Evolutionary conservation across 2,113 vertebrate species (phyloP).

Genomic region (Electrona antarctica): DNA sequence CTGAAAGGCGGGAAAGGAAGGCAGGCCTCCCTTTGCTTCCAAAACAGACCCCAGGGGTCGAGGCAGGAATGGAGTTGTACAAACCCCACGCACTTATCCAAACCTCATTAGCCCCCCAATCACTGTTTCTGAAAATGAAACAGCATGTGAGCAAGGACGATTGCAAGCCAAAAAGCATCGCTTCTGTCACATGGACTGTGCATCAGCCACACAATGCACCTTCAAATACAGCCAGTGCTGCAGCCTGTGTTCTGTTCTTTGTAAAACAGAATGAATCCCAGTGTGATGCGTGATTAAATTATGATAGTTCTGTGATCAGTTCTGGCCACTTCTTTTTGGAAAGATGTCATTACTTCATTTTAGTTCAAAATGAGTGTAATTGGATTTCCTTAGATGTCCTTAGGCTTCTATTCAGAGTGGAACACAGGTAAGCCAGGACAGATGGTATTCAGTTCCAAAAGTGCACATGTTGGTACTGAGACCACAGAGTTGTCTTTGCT

Average conservation of each 20-base stretch:
- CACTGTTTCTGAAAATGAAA: constrained; percentile 62
- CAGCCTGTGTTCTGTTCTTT: constrained; percentile 4
- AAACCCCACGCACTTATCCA: constrained; percentile 46
- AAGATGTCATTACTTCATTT: neutral
- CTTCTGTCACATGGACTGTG: constrained; percentile 36
- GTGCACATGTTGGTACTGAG: constrained; percentile 23
- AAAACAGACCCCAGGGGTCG: constrained; percentile 25
- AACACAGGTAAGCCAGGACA: constrained; percentile 42
- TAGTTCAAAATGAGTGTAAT: constrained; percentile 20
- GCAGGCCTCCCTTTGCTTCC: constrained; percentile 47
- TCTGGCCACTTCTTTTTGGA: constrained; percentile 15
- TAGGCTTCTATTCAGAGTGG: constrained; percentile 38
- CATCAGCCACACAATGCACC: constrained; percentile 17
- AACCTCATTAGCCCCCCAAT: constrained; percentile 50
- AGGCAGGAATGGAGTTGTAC: constrained; percentile 43
- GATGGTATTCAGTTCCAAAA: constrained; percentile 41
- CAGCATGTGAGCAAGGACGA: constrained; percentile 42
- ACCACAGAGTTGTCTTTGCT: constrained; percentile 44
- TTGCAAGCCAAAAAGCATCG: constrained; percentile 53
- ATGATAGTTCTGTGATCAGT: constrained; percentile 13
- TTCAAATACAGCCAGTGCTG: constrained; percentile 30
- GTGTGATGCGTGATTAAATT: neutral
- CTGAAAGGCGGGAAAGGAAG: constrained; percentile 27
- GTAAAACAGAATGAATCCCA: neutral
- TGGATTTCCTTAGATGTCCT: constrained; percentile 24